phyloP scores from a whole-genome alignment of 2,888 invertebrate species.

The Hemithea aestivaria region DNA sequence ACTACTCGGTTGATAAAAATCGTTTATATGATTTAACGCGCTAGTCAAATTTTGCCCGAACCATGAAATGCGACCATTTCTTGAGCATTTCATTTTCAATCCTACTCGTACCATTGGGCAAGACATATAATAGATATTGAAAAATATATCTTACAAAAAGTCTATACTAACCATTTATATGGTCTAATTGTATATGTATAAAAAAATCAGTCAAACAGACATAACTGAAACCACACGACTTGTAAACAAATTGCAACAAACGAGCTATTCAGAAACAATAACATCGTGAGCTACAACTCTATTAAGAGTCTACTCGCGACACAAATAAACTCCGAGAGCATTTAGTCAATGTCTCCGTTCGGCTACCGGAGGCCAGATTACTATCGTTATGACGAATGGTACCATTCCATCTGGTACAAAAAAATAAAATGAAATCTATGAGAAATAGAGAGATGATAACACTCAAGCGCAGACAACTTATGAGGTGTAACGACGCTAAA shows the following conservation, averaged over 20 bases:
- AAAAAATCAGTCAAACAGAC: too few species aligned
- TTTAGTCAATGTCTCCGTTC: constrained; percentile 46
- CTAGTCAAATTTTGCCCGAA: too few species aligned
- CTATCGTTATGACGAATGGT: constrained; percentile 28
- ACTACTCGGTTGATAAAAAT: too few species aligned
- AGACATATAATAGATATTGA: too few species aligned
- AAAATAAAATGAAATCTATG: constrained; percentile 15
- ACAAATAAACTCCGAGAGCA: constrained; percentile 41
- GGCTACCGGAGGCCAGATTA: constrained; percentile 34
- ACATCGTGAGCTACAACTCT: constrained; percentile 21
- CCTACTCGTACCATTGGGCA: too few species aligned
- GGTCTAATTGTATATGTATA: too few species aligned
- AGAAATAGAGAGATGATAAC: constrained; percentile 17
- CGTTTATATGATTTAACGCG: too few species aligned
- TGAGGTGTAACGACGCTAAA: not conserved
- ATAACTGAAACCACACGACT: not conserved
- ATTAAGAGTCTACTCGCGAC: constrained; percentile 26
- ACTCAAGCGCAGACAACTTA: not conserved
- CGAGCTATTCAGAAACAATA: constrained; percentile 11
- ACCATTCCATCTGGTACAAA: constrained; percentile 17
- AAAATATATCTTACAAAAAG: too few species aligned
- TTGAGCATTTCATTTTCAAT: too few species aligned
- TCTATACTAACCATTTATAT: too few species aligned
- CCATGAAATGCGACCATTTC: too few species aligned
- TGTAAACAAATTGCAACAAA: constrained; percentile 10